These are phyloP conservation scores for Anadara kagoshimensis DNA, from an alignment of 1,140 invertebrate species.

Conservation along the genomic window DNA sequence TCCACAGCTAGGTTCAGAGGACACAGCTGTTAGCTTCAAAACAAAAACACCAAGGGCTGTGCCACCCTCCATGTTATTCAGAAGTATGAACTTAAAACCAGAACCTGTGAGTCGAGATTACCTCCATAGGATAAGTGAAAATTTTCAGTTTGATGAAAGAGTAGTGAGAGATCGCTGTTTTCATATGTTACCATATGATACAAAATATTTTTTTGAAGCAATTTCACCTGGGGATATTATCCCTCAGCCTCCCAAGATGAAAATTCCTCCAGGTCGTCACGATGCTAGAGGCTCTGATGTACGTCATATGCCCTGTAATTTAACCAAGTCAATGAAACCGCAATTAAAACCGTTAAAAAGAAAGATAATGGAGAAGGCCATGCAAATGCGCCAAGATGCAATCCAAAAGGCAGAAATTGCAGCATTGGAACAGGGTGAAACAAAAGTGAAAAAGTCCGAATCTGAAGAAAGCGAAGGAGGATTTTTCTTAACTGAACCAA, in stretches of 20 bases:
- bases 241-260: conserved; percentile 37
- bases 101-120: conserved; percentile 58
- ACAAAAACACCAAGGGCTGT: conserved; percentile 30
- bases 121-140: conserved; percentile 60
- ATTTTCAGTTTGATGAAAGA: conserved; percentile 65
- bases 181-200: conserved; percentile 68
- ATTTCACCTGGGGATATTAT: conserved; percentile 53
- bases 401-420: conserved; percentile 27
- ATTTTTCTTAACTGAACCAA: conserved; percentile 48
- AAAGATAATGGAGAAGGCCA: conserved; percentile 56
- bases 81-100: conserved; percentile 19
- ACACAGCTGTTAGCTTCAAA: conserved; percentile 44
- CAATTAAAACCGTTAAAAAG: conserved; percentile 60
- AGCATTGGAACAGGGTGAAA: conserved; percentile 31
- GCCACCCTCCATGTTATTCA: conserved; percentile 46
- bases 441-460: conserved; percentile 15
- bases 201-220: conserved; percentile 66
- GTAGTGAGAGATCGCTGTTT: conserved; percentile 70
- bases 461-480: neutral
- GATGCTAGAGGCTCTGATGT: conserved; percentile 55
- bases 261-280: conserved; percentile 57
- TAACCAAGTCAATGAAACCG: conserved; percentile 55
- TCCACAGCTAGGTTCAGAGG: conserved; percentile 58
- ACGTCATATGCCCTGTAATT: conserved; percentile 64
- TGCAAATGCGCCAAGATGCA: conserved; percentile 57